These are phyloP conservation scores for Drosophila ogumai DNA, from an alignment of 1,140 invertebrate species.

Conservation along the genomic window DNA sequence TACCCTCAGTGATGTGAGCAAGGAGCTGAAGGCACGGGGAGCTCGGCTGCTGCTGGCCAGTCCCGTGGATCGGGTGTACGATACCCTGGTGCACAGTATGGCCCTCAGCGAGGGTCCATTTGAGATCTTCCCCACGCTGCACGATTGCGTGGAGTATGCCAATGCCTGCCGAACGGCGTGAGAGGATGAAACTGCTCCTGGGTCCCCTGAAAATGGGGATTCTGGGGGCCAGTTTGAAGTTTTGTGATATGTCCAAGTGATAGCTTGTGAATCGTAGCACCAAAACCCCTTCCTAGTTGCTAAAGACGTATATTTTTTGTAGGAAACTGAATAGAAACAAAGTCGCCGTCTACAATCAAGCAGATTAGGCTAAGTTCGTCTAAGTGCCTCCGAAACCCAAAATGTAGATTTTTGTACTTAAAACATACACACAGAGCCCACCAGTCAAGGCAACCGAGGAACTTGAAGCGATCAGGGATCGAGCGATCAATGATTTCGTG, in stretches of 20 bases:
- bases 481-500: conserved; percentile 33
- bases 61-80: conserved; percentile 81
- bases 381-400: conserved; percentile 47
- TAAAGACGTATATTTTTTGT: conserved; percentile 28
- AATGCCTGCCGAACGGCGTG: conserved; percentile 74
- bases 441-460: conserved; percentile 45
- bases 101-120: conserved; percentile 79
- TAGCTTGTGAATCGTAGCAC: conserved; percentile 67
- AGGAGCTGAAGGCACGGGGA: conserved; percentile 63
- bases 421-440: conserved; percentile 58
- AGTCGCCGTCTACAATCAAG: conserved; percentile 61
- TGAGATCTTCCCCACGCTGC: conserved; percentile 79
- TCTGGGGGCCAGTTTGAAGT: conserved; percentile 9
- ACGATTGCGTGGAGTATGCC: conserved; percentile 82
- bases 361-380: conserved; percentile 58
- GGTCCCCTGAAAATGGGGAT: background rate
- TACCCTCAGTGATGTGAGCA: conserved; percentile 71
- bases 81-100: conserved; percentile 80
- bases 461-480: conserved; percentile 37
- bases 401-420: conserved; percentile 30
- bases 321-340: conserved; percentile 33
- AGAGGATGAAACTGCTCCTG: conserved; percentile 25
- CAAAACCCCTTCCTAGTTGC: conserved; percentile 46
- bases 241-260: conserved; percentile 68
- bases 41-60: conserved; percentile 68